Percentiles rank a stretch among this genome's conserved stretches.
Conservation (phyloP, 2,113 vertebrate species). For the Leucopsar rothschildi region DNA sequence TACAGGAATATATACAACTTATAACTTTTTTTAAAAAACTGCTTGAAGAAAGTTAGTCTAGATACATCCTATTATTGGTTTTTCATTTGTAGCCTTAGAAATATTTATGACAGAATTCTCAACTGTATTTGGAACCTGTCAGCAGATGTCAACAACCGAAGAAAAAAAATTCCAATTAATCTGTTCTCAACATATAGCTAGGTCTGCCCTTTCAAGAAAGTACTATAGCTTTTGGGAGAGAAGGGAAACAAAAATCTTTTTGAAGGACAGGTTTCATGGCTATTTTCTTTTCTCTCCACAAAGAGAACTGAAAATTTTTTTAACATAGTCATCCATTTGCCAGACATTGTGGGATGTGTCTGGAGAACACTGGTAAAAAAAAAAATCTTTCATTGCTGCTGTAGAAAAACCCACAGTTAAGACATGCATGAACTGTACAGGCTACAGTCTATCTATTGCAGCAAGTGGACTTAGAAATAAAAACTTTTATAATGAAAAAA, state of each 20-base stretch:
- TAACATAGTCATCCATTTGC: neutral
- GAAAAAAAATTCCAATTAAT: neutral
- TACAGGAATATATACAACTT: neutral
- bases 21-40: neutral
- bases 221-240: neutral
- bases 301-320: neutral
- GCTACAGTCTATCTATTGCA: neutral
- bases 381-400: neutral
- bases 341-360: neutral
- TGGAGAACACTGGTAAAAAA: neutral
- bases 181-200: neutral
- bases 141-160: neutral
- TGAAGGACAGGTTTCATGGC: neutral
- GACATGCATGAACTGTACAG: neutral
- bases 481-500: neutral
- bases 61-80: neutral
- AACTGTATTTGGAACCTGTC: neutral
- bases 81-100: neutral
- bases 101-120: neutral
- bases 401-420: neutral
- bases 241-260: neutral
- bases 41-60: neutral
- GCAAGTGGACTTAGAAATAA: neutral
- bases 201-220: neutral
- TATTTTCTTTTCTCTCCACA: neutral